phyloP scores from a whole-genome alignment of 2,888 invertebrate species.

The Elysia crispata region DNA sequence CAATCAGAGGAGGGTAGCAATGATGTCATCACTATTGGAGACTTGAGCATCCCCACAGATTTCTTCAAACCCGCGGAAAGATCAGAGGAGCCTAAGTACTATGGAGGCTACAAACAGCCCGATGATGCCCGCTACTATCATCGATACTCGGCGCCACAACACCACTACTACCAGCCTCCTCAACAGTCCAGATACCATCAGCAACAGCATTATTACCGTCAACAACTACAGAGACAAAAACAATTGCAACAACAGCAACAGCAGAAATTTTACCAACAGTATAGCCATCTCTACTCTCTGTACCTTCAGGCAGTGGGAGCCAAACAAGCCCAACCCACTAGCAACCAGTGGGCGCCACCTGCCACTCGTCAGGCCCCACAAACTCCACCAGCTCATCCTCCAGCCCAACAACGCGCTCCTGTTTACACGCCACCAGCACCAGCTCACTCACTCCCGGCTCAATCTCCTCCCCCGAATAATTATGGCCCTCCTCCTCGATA shows the following conservation, averaged over 20 bases:
- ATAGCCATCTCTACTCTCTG: not conserved
- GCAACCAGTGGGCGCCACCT: not conserved
- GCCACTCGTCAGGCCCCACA: not conserved
- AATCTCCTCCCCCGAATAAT: not conserved
- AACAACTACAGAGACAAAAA: not conserved
- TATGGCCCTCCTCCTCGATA: not conserved
- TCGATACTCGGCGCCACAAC: not conserved
- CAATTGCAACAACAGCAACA: not conserved
- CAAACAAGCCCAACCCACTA: not conserved
- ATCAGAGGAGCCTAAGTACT: not conserved
- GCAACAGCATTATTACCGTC: slow-evolving; percentile 1
- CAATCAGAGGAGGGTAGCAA: not conserved
- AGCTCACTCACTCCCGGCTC: not conserved
- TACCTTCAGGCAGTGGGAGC: not conserved
- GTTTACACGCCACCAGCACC: not conserved
- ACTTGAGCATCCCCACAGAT: slow-evolving; percentile 35
- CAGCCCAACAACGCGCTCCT: not conserved
- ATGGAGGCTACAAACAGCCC: not conserved
- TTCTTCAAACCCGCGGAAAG: slow-evolving; percentile 31
- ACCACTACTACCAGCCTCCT: not conserved
- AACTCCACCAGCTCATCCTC: not conserved
- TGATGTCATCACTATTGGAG: slow-evolving; percentile 39
- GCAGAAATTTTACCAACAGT: not conserved
- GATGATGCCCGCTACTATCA: not conserved
- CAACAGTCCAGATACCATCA: not conserved